A percentile compares a stretch with the other conserved stretches of the same genome.
phyloP scores from a whole-genome alignment of 1,140 invertebrate genomes.

The Diprion similis region DNA sequence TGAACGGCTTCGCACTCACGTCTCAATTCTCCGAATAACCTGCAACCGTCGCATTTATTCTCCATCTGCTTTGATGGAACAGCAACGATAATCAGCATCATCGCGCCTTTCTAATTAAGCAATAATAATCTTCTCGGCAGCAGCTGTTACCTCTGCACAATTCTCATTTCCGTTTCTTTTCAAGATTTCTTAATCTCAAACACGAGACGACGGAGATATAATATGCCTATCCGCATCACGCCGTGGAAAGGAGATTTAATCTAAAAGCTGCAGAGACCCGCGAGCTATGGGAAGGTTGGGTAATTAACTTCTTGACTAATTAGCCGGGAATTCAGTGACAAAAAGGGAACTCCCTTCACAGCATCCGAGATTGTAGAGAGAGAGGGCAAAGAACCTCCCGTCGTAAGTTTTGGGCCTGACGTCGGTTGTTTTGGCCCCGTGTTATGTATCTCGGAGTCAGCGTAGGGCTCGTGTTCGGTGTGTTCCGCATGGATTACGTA shows the following conservation, averaged over 20 bases:
- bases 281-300: background rate
- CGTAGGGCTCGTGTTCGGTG: background rate
- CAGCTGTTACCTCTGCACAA: no score
- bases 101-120: background rate
- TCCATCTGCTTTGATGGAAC: no score
- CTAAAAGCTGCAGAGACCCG: background rate
- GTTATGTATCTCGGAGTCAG: background rate
- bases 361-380: background rate
- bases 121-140: no score
- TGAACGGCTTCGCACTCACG: background rate
- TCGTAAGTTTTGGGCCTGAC: no score
- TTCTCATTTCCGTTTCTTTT: background rate
- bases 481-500: constrained; percentile 3
- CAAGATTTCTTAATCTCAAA: background rate
- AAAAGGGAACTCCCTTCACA: background rate
- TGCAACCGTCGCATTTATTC: no score
- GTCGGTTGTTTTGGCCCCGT: no score
- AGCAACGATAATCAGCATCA: background rate
- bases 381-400: no score
- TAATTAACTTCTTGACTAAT: constrained; percentile 6
- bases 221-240: no score
- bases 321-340: background rate
- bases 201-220: no score
- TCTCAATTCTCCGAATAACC: background rate
- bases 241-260: background rate